Evolutionary conservation across 2,113 vertebrate genomes (phyloP), one percentile per base, ranked within the genome.

Genomic region (Micronycteris hirsuta): DNA sequence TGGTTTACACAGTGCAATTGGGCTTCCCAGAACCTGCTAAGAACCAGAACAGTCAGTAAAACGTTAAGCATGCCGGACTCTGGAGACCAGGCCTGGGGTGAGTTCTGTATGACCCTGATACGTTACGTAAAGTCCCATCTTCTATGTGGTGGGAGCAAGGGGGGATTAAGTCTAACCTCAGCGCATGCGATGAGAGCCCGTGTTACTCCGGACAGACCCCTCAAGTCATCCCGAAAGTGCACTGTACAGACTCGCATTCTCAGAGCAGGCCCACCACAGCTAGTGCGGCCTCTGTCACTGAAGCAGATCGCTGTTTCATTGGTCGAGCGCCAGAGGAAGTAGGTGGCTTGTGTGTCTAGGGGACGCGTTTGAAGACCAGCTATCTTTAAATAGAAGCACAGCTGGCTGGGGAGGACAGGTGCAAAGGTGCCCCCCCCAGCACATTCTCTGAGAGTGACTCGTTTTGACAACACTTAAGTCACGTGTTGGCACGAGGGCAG

Each of bases 381-480:
- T 67, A 16, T 47, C 78, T 73, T 86, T 58, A 73, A 58, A 78
- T 9, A 89, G 80, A 83, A 86, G 76, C 87, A 11, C 31, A 54
- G 91, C 58, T 89, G 73, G 14, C 87, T 73, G 17, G 33, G 47
- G 6, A 49, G 9, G 74, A 83, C 38, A 24, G 61, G 54, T 10
- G 58, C 2, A 4, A 3, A 12, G 24, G n/a, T 28, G 33, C 89
- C 89, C 49, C 9, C 2, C 41, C 5, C 1, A 71, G 54, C 24
- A 10, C 10, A 0, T 73, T 54, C 38, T 28, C 58, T 33, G 24
- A 31, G 52, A 70, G 43, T 4, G 41, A 56, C 47, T 43, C 26
- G 36, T 77, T 81, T 33, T 1, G 0, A 45, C 19, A 1, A 20
- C 54, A 38, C 43, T 58, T 24, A 28, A 45, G 45, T 65, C 28